Percentiles rank a stretch among this genome's conserved stretches.
Evolutionary conservation across 2,888 invertebrate species (phyloP).

Genomic region (Melanotus villosus): DNA sequence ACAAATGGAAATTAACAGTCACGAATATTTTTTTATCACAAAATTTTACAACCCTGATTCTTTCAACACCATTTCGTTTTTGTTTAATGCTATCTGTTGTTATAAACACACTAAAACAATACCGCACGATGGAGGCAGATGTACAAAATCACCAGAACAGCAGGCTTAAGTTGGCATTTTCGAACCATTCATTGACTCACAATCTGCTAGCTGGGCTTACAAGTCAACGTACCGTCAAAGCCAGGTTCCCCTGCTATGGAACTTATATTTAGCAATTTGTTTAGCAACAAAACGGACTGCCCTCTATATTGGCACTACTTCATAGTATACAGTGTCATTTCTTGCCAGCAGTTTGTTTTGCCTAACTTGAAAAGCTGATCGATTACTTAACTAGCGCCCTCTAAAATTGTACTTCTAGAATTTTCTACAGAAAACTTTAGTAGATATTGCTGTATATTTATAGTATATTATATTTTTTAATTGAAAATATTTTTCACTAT

Average conservation of each 20-base stretch:
- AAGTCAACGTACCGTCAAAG: constrained; percentile 42
- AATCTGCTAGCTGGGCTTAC: constrained; percentile 16
- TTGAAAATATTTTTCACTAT: too few relatives aligned
- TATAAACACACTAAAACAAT: constrained; percentile 30
- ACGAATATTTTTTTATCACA: constrained; percentile 34
- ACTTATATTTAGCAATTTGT: constrained; percentile 22
- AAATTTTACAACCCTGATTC: constrained; percentile 35
- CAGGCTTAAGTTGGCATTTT: constrained; percentile 34
- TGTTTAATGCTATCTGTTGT: constrained; percentile 3
- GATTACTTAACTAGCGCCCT: not conserved
- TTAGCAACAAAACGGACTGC: constrained; percentile 21
- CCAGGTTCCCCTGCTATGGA: constrained; percentile 21
- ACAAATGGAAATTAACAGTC: constrained; percentile 9
- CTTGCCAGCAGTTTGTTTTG: not conserved
- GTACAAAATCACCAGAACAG: constrained; percentile 29
- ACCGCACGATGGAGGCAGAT: constrained; percentile 11
- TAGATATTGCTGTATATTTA: too few relatives aligned
- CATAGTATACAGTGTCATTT: too few relatives aligned
- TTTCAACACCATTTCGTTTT: constrained; percentile 30
- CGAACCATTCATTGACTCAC: constrained; percentile 39
- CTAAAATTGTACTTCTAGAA: too few relatives aligned
- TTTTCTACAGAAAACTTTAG: too few relatives aligned
- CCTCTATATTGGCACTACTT: not conserved
- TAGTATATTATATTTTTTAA: too few relatives aligned
- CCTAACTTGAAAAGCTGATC: not conserved